phyloP scores from a whole-genome alignment of 2,797 vertebrate genomes.

The Eptatretus atami region DNA sequence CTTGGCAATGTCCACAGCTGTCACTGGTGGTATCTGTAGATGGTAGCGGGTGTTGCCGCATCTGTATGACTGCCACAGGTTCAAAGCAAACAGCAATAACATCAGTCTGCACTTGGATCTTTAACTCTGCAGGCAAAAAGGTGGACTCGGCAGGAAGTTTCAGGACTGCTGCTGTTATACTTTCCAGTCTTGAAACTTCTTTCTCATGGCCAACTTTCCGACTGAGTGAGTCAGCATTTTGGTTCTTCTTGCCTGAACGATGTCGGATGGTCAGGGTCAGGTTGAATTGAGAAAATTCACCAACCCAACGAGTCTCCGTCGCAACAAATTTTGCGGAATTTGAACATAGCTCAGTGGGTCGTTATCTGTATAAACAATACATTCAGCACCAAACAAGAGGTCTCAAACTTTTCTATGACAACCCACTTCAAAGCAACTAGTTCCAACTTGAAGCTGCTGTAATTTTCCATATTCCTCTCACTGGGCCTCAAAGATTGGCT shows the following conservation, averaged over 20 bases:
- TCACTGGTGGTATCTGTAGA: too few relatives aligned
- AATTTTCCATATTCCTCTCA: conserved; percentile 8
- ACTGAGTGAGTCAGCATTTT: neutral
- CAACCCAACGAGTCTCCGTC: neutral
- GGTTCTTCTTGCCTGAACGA: neutral
- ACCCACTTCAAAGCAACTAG: conserved; percentile 3
- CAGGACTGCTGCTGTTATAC: too few relatives aligned
- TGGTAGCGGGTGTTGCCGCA: too few relatives aligned
- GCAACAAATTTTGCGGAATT: neutral
- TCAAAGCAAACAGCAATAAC: too few relatives aligned
- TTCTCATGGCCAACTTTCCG: too few relatives aligned
- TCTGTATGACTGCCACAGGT: too few relatives aligned
- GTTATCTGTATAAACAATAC: conserved; percentile 2
- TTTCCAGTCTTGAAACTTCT: too few relatives aligned
- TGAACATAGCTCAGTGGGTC: neutral
- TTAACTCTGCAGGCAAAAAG: too few relatives aligned
- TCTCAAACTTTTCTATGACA: conserved; percentile 1
- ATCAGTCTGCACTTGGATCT: too few relatives aligned
- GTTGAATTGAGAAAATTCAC: neutral
- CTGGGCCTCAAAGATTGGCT: conserved; percentile 5
- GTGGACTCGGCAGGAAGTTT: too few relatives aligned
- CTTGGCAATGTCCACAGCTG: too few relatives aligned
- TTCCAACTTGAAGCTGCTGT: conserved; percentile 5
- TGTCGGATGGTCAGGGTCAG: neutral
- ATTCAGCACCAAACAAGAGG: neutral